A percentile compares a stretch with the other conserved stretches of the same genome.
Conservation (phyloP, 2,888 invertebrate species). For the Mythimna pallens region DNA sequence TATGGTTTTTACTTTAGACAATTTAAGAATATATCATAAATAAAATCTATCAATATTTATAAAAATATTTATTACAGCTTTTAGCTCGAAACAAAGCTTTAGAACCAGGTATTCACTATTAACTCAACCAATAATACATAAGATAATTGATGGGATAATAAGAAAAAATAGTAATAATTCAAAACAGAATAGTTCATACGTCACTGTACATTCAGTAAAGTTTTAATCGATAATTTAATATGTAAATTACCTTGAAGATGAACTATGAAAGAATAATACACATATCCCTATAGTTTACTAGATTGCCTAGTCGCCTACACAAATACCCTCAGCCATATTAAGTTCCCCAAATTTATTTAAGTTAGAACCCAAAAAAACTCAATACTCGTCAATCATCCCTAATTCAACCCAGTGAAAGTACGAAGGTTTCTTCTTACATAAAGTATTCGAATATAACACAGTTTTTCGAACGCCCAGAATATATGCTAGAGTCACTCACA, state of each 20-base stretch:
- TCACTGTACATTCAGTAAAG: too few relatives aligned
- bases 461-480: not conserved
- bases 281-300: not conserved
- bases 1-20: too few relatives aligned
- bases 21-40: too few relatives aligned
- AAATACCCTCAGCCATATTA: conserved; percentile 25
- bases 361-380: conserved; percentile 41
- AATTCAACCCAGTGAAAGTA: conserved; percentile 10
- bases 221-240: not conserved
- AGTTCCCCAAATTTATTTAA: conserved; percentile 47
- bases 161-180: too few relatives aligned
- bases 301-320: not conserved
- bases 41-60: too few relatives aligned
- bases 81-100: too few relatives aligned
- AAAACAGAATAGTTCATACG: too few relatives aligned
- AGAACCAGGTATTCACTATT: too few relatives aligned
- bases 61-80: too few relatives aligned
- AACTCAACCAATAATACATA: too few relatives aligned
- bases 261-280: conserved; percentile 12
- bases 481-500: too few relatives aligned
- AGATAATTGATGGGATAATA: too few relatives aligned
- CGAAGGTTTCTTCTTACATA: conserved; percentile 15
- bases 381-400: conserved; percentile 44
- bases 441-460: not conserved
- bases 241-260: not conserved